Evolutionary conservation across 2,113 vertebrate species (phyloP).

Genomic region (Paedocypris sp.): DNA sequence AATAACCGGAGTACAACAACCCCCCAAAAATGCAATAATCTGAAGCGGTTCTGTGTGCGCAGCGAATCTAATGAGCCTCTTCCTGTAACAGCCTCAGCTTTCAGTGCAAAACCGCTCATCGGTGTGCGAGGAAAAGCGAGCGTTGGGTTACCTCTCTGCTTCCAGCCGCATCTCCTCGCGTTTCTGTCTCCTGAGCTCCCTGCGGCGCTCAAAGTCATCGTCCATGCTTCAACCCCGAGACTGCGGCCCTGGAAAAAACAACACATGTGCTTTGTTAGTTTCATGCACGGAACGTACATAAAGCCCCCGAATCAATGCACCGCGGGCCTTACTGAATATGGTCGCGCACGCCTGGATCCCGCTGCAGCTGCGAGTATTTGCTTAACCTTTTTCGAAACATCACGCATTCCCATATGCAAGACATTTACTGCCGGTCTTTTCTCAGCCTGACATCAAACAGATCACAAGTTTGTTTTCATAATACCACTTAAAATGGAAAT

Average conservation of each 20-base stretch:
- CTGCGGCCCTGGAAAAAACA: slow-evolving; percentile 35
- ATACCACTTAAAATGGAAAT: slow-evolving; percentile 30
- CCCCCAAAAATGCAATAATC: background rate
- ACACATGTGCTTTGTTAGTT: background rate
- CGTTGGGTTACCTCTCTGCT: slow-evolving; percentile 76
- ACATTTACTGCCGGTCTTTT: slow-evolving; percentile 21
- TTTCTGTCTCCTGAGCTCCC: slow-evolving; percentile 94
- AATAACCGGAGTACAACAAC: too few species aligned
- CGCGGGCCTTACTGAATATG: background rate
- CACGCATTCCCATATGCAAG: slow-evolving; percentile 23
- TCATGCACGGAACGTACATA: background rate
- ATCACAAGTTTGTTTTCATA: slow-evolving; percentile 23
- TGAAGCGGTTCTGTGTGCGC: background rate
- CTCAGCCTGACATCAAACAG: slow-evolving; percentile 24
- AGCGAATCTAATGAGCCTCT: background rate
- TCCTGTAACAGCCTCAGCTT: background rate
- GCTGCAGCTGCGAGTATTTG: slow-evolving; percentile 8
- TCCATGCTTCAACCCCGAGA: slow-evolving; percentile 71
- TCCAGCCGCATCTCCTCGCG: slow-evolving; percentile 96
- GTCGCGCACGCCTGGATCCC: background rate
- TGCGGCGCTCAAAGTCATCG: slow-evolving; percentile 89
- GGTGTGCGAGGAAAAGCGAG: background rate
- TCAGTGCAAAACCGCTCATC: background rate
- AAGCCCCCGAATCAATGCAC: background rate
- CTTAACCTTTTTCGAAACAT: slow-evolving; percentile 24